Base-by-base conservation (phyloP, 2,888 invertebrate species). In the Apodemia zela region DNA sequence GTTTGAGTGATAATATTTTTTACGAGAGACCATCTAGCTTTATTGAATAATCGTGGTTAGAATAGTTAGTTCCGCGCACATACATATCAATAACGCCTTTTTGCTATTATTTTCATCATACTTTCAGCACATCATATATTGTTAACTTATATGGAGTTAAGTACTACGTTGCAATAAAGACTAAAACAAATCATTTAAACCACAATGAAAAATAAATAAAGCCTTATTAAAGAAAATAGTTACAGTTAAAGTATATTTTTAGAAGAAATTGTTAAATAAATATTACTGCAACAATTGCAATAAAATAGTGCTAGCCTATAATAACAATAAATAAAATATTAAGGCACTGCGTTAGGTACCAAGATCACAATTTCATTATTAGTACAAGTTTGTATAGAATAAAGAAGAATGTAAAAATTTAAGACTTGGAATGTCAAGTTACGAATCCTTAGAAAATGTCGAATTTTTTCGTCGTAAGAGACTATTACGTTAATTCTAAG, bases 281-380 rank as follows among this genome's bases (percentile, higher is more conserved):
- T 75, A 79, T 80, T 80, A 77, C 76, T 81, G 66, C 76, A 86
- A 87, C 87, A 87, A 82, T 83, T 82, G 70, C 81, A 84, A 85
- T 87, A 88, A 89, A 87, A 88, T 76, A 84, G 78, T 80, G 81
- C 80, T 86, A 88, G 81, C 86, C 85, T 89, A 87, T 63, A 84
- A 85, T 89, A 87, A 88, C 84, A 90, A 89, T 89, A 89, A 90
- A 91, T 90, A 89, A 89, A 87, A 86, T 89, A 82, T 85, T 89
- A 90, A 90, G 90, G 90, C 90, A 90, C 89, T 78, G 83, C 75
- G 84, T 84, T 84, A 85, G 86, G 85, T 88, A 88, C 87, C 88
- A 84, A 85, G 85, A 90, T 89, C 89, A 90, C 88, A 89, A 86
- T 85, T 87, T 84, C 77, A 84, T 84, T 79, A 79, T 77, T 78